These are phyloP conservation scores for Eulemur mongoz DNA, from an alignment of 2,797 vertebrate genomes.

Conservation along the genomic window DNA sequence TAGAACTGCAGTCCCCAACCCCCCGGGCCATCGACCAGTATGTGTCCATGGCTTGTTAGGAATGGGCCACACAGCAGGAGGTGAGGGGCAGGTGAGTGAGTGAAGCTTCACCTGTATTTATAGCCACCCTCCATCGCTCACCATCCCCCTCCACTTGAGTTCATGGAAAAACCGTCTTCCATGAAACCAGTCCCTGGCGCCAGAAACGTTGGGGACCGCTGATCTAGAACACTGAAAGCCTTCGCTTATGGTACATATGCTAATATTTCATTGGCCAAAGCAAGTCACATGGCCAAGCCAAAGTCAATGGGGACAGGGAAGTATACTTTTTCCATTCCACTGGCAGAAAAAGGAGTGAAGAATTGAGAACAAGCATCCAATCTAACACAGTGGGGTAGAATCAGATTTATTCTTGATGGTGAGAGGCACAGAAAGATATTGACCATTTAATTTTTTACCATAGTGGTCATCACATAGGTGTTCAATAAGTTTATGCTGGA, in stretches of 20 bases:
- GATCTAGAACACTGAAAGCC: background rate
- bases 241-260: background rate
- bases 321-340: background rate
- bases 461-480: background rate
- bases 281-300: background rate
- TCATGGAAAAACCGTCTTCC: too few relatives aligned
- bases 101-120: too few relatives aligned
- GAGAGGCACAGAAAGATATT: background rate
- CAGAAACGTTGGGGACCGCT: too few relatives aligned
- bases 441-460: background rate
- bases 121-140: too few relatives aligned
- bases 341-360: background rate
- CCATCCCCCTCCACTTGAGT: too few relatives aligned
- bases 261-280: background rate
- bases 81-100: too few relatives aligned
- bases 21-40: too few relatives aligned
- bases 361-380: constrained; percentile 25
- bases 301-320: background rate
- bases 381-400: background rate
- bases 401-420: background rate
- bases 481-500: background rate
- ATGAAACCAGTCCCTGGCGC: too few relatives aligned
- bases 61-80: too few relatives aligned
- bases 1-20: too few relatives aligned
- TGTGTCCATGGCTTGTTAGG: too few relatives aligned